These are phyloP conservation scores for Melanotaenia pygmaea DNA, from an alignment of 2,797 vertebrate genomes.

Conservation along the genomic window DNA sequence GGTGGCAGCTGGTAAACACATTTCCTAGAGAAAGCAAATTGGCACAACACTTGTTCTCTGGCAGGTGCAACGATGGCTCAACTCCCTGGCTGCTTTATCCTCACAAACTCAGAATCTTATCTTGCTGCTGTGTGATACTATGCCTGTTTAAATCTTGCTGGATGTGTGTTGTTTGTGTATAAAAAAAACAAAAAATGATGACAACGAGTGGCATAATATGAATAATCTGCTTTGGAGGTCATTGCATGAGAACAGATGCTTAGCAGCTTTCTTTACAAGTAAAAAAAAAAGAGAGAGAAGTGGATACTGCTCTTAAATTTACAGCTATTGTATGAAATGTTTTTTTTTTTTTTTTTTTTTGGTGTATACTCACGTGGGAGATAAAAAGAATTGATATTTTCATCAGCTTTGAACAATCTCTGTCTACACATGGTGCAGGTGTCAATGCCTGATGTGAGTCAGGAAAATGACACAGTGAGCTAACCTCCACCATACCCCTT, in stretches of 20 bases:
- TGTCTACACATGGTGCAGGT: too few relatives aligned
- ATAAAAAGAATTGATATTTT: too few relatives aligned
- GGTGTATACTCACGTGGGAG: too few relatives aligned
- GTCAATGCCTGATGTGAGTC: too few relatives aligned
- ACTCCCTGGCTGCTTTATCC: neutral
- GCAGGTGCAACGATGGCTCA: slow-evolving; percentile 3
- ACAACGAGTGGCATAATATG: neutral
- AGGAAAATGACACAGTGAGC: too few relatives aligned
- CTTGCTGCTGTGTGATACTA: neutral
- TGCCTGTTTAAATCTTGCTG: neutral
- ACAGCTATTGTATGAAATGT: too few relatives aligned
- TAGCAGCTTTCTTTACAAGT: neutral
- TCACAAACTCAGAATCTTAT: neutral
- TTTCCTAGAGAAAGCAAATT: slow-evolving; percentile 14
- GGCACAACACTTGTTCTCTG: neutral
- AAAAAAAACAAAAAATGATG: neutral
- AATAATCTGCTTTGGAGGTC: neutral
- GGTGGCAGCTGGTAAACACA: neutral
- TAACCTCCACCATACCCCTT: too few relatives aligned
- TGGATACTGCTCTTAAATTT: neutral
- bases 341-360: too few relatives aligned
- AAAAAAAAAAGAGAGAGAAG: neutral
- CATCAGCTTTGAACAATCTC: too few relatives aligned
- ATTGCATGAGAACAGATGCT: neutral
- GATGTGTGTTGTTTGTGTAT: neutral